These are phyloP conservation scores for Trachelus troglodyta DNA, from an alignment of 2,888 invertebrate genomes.

Conservation along the genomic window DNA sequence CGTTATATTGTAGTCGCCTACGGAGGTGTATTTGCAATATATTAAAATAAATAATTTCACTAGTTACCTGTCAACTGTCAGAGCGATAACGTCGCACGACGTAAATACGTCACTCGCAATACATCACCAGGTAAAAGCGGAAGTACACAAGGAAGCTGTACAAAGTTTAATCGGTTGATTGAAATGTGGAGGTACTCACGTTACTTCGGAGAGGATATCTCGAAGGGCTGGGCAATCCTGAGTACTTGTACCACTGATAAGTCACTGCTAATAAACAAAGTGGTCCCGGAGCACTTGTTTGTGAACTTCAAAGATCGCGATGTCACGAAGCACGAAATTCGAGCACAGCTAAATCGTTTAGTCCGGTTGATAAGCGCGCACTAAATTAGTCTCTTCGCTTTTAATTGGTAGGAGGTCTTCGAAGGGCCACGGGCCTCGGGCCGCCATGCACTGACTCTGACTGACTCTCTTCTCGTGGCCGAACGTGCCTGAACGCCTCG, in stretches of 20 bases:
- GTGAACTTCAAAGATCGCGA: background rate
- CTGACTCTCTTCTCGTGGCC: constrained; percentile 37
- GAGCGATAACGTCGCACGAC: background rate
- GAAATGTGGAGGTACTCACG: background rate
- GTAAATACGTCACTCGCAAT: background rate
- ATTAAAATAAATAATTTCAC: background rate
- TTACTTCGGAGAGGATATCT: background rate
- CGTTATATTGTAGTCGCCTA: fast-evolving
- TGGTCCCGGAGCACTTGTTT: background rate
- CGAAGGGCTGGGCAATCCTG: background rate
- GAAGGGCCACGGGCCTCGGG: constrained; percentile 45
- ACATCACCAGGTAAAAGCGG: background rate
- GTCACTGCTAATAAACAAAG: background rate
- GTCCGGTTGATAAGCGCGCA: background rate
- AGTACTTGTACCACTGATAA: background rate
- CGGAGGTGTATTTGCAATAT: background rate
- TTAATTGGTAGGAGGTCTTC: background rate
- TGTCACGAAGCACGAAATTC: background rate
- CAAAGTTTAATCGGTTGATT: background rate
- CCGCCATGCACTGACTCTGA: constrained; percentile 58
- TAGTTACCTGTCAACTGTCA: background rate
- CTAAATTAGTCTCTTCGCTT: background rate
- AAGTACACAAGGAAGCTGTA: background rate
- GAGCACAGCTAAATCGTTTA: background rate
- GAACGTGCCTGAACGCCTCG: background rate